Evolutionary conservation across 2,113 vertebrate species (phyloP), one percentile per base, ranked within the genome.

Genomic region (Ammodytes marinus): DNA sequence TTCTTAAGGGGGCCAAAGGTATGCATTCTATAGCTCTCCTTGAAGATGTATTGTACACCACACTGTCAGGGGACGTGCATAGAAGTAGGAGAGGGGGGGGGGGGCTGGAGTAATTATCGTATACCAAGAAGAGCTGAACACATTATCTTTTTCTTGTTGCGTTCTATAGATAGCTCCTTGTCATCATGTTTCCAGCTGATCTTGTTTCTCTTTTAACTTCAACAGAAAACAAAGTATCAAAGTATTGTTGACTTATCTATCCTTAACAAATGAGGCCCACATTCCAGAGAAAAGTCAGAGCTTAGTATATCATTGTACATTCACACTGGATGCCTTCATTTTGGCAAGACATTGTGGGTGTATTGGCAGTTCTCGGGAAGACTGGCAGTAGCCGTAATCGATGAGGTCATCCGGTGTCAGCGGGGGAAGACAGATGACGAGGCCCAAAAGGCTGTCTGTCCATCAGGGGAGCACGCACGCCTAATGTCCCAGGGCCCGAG

Each of bases 341-440:
- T 88, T 89, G 90, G 87, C 82, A 75, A 49, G 82, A 60, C 71
- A 55, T 39, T 57, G 67, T 71, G 27, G 27, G 27, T 27, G 79
- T 94, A 94, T 94, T 89, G 90, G 90, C 92, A 92, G 90, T 77
- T 92, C 72, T 89, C 68, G 47, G 85, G 77, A 82, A 93, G 92
- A 93, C 82, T 90, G 94, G 88, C 93, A 91, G 92, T 53, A 72
- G 79, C 67, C 59, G 86, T 90, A 91, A 94, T 95, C 93, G 86
- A 91, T 94, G 87, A 72, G 88, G 90, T 92, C 91, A 81, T 91
- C 88, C 52, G 46, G 70, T 91, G 92, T 89, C 89, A 88, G 27
- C 27, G 27, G 79, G 71, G 68, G 52, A 77, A 92, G 90, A 93
- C 89, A 91, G 92, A 74, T 35, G 74, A 87, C 27, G 27, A 27